Evolutionary conservation across 2,888 invertebrate genomes (phyloP), one percentile per base, ranked within the genome.

Genomic region (Anthoptus insignis): DNA sequence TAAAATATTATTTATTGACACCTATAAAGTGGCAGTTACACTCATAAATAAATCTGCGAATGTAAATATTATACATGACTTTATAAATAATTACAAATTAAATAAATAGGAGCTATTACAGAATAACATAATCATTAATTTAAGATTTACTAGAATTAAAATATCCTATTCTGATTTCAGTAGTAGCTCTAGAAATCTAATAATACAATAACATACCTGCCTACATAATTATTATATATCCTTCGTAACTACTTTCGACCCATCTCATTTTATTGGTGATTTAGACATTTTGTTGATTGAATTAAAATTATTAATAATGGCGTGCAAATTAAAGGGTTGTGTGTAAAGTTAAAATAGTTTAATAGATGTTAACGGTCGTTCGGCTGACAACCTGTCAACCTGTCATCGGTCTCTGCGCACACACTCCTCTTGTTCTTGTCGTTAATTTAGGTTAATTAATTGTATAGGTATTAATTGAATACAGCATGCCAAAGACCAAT

Each of bases 301-400:
- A 78, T 81, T 85, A 79, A 82, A 82, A 81, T 80, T 81, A 79
- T 80, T 80, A 84, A 83, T 86, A 88, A 91, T 87, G 91, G 91
- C 89, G 92, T 93, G 93, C 92, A 93, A 91, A 92, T 87, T 89
- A 90, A 92, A 93, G 88, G 93, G 93, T 93, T 93, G 93, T 93
- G 93, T 93, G 92, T 93, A 93, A 93, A 91, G 84, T 90, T 91
- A 91, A 90, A 87, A 88, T 92, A 91, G 87, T 85, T 88, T 86
- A 90, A 87, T 91, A 91, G 88, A 87, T 87, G 78, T 89, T 87
- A 87, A 86, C 79, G 79, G 82, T 86, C 84, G 85, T 86, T 88
- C 82, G 78, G 73, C 79, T 82, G 82, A 86, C 83, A 78, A 77
- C 80, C 76, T 81, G 73, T 79, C n/a, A n/a, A n/a, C n/a, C n/a